Evolutionary conservation across 2,797 vertebrate species (phyloP).

Genomic region (Gymnopithys bicolor): DNA sequence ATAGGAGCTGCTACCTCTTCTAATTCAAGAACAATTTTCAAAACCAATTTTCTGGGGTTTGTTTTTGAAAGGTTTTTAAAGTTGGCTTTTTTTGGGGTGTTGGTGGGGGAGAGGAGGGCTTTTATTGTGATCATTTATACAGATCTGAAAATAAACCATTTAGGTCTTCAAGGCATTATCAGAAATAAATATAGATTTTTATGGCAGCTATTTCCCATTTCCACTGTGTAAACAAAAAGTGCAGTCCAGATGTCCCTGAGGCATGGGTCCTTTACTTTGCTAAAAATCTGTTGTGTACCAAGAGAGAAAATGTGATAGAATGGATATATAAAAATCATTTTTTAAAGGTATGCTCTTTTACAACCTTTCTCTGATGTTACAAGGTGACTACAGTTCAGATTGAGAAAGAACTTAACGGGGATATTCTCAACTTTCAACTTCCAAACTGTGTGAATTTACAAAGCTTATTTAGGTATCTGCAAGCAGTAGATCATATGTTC

Average conservation of each 20-base stretch:
- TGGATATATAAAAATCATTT: not conserved
- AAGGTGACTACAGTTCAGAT: not conserved
- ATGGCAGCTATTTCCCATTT: not conserved
- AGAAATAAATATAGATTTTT: not conserved
- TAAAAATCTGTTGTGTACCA: not conserved
- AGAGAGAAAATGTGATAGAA: not conserved
- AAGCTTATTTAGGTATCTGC: not conserved
- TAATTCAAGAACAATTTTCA: not conserved
- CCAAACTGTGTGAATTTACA: not conserved
- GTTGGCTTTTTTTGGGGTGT: rapidly evolving
- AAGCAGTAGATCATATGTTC: not conserved
- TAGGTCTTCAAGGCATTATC: not conserved
- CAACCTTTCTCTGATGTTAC: not conserved
- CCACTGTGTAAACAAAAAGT: not conserved
- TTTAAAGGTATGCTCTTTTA: not conserved
- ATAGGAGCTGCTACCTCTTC: not conserved
- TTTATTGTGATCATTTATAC: not conserved
- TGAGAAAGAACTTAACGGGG: not conserved
- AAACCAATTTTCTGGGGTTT: not conserved
- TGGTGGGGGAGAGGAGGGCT: rapidly evolving
- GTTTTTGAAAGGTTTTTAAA: not conserved
- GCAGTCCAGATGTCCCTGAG: not conserved
- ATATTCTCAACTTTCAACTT: not conserved
- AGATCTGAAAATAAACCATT: not conserved
- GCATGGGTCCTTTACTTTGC: not conserved